Evolutionary conservation across 2,797 vertebrate genomes (phyloP).

Genomic region (Danionella dracula): DNA sequence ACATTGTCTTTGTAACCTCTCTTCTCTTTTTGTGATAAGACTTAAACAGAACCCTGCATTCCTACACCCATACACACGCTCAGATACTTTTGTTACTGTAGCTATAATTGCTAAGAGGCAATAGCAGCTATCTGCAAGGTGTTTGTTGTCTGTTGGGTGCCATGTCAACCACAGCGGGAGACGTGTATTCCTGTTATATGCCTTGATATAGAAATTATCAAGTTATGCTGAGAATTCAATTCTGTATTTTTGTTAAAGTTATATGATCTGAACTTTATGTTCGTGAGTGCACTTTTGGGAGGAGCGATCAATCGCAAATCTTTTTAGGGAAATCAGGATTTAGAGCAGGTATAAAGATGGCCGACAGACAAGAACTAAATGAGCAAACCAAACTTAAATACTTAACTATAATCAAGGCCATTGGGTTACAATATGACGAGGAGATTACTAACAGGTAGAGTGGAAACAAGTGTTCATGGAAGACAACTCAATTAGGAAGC

Average conservation of each 20-base stretch:
- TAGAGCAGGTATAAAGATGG: no score
- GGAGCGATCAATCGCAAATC: no score
- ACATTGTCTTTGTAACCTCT: slow-evolving; percentile 30
- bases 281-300: no score
- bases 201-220: slow-evolving; percentile 20
- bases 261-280: no score
- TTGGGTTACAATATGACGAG: no score
- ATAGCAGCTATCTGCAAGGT: slow-evolving; percentile 4
- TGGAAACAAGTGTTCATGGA: no score
- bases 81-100: slow-evolving; percentile 31
- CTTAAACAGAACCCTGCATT: slow-evolving; percentile 25
- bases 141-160: slow-evolving; percentile 33
- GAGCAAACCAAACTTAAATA: no score
- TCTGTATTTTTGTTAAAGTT: not conserved
- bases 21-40: slow-evolving; percentile 35
- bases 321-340: no score
- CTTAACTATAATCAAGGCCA: no score
- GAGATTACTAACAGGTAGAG: no score
- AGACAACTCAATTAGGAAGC: no score
- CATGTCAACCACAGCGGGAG: slow-evolving; percentile 20
- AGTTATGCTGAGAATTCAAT: slow-evolving; percentile 13
- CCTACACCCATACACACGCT: not conserved
- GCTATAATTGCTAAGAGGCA: slow-evolving; percentile 25
- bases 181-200: slow-evolving; percentile 29
- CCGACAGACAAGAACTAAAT: no score